A percentile compares a stretch with the other conserved stretches of the same genome.
Evolutionary conservation across 2,797 vertebrate genomes (phyloP).

Genomic region (Heteromormyrus szaboi): DNA sequence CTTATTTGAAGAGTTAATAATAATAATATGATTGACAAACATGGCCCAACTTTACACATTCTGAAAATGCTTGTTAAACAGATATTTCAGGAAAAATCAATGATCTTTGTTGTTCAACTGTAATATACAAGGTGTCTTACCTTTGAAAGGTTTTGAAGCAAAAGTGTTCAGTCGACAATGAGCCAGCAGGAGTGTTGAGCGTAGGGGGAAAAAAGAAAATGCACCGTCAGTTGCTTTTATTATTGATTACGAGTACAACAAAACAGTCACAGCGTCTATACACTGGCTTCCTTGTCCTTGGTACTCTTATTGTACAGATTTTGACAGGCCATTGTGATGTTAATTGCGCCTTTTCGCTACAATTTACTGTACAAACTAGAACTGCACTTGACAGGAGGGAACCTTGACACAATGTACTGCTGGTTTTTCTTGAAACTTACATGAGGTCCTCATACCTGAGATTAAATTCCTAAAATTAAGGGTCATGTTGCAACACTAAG

Average conservation of each 20-base stretch:
- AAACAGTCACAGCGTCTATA: neutral
- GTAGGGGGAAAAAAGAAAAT: neutral
- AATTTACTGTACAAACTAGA: neutral
- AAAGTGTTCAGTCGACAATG: slow-evolving; percentile 1
- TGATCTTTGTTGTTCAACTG: neutral
- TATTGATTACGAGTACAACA: neutral
- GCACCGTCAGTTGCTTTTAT: neutral
- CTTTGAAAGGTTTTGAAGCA: neutral
- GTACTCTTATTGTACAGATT: neutral
- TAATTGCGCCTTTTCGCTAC: neutral
- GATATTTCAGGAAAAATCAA: neutral
- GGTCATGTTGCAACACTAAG: slow-evolving; percentile 29
- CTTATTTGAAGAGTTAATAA: neutral
- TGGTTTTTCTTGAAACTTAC: slow-evolving; percentile 15
- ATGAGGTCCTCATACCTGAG: slow-evolving; percentile 27
- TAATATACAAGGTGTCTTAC: slow-evolving; percentile 6
- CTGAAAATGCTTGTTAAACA: neutral
- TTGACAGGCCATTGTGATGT: neutral
- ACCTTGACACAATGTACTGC: neutral
- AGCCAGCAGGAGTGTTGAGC: neutral
- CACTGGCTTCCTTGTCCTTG: neutral
- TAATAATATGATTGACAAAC: neutral
- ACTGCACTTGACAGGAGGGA: slow-evolving; percentile 10
- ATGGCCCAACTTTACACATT: neutral
- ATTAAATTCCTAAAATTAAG: slow-evolving; percentile 33